Conservation (phyloP, 2,113 vertebrate genomes). For the Corynorhinus townsendii region DNA sequence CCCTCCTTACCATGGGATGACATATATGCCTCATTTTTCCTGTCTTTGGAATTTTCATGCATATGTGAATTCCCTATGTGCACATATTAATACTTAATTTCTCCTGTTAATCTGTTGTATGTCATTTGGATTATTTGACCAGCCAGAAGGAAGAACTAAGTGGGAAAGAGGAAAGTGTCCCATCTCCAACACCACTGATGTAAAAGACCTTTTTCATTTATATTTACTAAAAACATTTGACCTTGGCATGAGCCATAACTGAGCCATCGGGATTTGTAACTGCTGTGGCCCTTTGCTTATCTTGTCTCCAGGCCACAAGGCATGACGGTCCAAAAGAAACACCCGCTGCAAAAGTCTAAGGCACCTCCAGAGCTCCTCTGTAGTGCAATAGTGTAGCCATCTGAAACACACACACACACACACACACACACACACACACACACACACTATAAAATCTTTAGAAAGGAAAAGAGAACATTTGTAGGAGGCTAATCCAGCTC, state of each 20-base stretch:
- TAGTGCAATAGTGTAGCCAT: neutral
- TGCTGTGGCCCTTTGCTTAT: neutral
- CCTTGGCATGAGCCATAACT: neutral
- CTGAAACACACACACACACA: neutral
- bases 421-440: neutral
- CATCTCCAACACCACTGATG: neutral
- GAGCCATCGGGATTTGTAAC: neutral
- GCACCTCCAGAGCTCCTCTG: neutral
- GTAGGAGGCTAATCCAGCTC: neutral
- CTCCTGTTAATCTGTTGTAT: neutral
- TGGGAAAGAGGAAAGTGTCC: neutral
- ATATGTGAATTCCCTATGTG: neutral
- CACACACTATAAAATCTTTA: neutral
- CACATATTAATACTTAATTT: neutral
- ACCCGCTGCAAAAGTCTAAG: constrained; percentile 26
- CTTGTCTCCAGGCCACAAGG: neutral
- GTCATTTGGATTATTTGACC: neutral
- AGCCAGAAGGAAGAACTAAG: neutral
- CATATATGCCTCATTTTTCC: neutral
- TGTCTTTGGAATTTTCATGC: neutral
- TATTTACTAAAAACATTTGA: neutral
- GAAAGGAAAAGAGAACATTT: neutral
- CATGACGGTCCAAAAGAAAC: constrained; percentile 34
- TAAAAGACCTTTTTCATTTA: neutral
- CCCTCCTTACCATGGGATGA: neutral